Evolutionary conservation across 2,888 invertebrate species (phyloP).

Genomic region (Iphiclides podalirius): DNA sequence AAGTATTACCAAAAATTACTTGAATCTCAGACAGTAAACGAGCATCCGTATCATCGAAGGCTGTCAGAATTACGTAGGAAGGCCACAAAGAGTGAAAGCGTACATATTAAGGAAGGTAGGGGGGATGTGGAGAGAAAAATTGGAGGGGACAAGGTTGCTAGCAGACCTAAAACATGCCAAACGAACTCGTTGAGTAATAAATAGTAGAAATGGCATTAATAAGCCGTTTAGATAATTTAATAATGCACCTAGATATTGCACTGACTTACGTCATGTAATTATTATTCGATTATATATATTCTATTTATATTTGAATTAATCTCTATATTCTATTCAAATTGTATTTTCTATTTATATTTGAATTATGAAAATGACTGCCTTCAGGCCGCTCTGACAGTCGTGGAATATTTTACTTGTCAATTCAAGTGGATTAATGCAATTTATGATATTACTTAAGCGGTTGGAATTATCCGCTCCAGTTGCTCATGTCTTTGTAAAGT

Average conservation of each 20-base stretch:
- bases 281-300: too few relatives aligned
- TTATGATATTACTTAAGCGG: constrained; percentile 32
- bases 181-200: constrained; percentile 70
- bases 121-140: constrained; percentile 28
- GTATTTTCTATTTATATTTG: too few relatives aligned
- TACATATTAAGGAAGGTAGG: constrained; percentile 41
- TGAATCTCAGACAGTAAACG: too few relatives aligned
- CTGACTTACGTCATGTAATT: too few relatives aligned
- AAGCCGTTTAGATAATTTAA: constrained; percentile 50
- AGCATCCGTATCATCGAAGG: constrained; percentile 40
- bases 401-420: background rate
- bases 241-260: constrained; percentile 39
- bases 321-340: too few relatives aligned
- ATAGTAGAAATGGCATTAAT: constrained; percentile 67
- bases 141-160: constrained; percentile 66
- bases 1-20: too few relatives aligned
- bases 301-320: too few relatives aligned
- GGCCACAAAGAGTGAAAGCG: constrained; percentile 66
- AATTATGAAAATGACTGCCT: background rate
- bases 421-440: constrained; percentile 13
- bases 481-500: constrained; percentile 53
- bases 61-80: constrained; percentile 47
- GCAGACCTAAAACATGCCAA: constrained; percentile 65
- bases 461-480: constrained; percentile 57
- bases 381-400: background rate